These are phyloP conservation scores for Rhagologus leucostigma DNA, from an alignment of 2,113 vertebrate species.

Conservation along the genomic window DNA sequence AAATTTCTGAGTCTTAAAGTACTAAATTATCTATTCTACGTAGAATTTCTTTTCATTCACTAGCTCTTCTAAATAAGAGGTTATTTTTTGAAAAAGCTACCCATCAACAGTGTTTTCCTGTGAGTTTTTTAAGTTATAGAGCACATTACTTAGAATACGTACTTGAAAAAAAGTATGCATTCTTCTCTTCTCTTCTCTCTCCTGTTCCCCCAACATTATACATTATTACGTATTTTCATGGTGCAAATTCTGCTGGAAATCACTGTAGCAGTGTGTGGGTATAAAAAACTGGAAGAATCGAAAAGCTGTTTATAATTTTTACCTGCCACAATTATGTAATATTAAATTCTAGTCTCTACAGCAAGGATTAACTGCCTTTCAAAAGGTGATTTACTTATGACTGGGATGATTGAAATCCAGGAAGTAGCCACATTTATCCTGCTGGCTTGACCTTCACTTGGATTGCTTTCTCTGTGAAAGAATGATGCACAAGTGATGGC, in stretches of 20 bases:
- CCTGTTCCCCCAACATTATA: neutral
- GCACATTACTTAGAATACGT: neutral
- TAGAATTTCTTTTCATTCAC: neutral
- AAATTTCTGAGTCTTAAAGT: neutral
- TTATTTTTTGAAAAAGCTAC: neutral
- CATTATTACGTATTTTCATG: neutral
- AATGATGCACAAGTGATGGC: neutral
- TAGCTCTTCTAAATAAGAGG: neutral
- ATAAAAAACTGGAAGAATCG: conserved; percentile 45
- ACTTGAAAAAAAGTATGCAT: neutral
- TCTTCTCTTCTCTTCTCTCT: neutral
- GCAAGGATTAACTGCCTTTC: conserved; percentile 56
- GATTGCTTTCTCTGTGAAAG: conserved; percentile 12
- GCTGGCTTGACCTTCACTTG: conserved; percentile 58
- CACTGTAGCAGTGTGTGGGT: neutral
- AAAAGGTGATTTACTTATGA: conserved; percentile 40
- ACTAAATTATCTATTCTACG: neutral
- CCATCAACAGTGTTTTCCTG: neutral
- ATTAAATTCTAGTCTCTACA: conserved; percentile 39
- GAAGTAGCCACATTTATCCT: conserved; percentile 50
- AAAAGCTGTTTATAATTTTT: conserved; percentile 64
- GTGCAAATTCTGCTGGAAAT: conserved; percentile 43
- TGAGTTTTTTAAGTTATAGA: neutral
- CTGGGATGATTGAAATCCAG: conserved; percentile 52
- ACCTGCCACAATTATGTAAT: conserved; percentile 41